These are phyloP conservation scores for Galaxias olidus DNA, from an alignment of 2,797 vertebrate genomes.

Conservation along the genomic window DNA sequence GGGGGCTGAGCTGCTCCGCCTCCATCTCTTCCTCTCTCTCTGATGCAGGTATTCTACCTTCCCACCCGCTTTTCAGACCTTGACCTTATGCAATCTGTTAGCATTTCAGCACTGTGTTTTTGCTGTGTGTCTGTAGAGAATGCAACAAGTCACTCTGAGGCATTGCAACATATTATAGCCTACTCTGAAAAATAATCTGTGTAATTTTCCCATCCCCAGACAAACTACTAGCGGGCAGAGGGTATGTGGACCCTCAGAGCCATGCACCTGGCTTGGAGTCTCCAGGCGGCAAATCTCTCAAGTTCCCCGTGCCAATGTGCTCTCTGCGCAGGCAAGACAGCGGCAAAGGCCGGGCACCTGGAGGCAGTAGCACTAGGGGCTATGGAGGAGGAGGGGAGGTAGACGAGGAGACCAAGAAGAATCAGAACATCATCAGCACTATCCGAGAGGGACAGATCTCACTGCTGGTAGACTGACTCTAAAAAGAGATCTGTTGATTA, in stretches of 20 bases:
- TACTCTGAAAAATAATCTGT: too few species aligned
- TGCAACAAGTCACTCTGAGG: too few species aligned
- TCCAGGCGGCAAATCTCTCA: constrained; percentile 72
- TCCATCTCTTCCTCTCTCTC: constrained; percentile 75
- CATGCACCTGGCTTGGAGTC: constrained; percentile 66
- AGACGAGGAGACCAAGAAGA: constrained; percentile 87
- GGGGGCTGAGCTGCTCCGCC: constrained; percentile 66
- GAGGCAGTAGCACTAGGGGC: constrained; percentile 25
- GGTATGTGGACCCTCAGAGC: constrained; percentile 78
- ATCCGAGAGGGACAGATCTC: constrained; percentile 95
- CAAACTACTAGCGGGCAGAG: constrained; percentile 78
- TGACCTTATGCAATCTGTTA: too few species aligned
- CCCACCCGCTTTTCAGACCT: too few species aligned
- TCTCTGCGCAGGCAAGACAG: constrained; percentile 70
- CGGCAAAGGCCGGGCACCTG: constrained; percentile 68
- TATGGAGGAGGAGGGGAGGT: constrained; percentile 71
- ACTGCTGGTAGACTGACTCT: constrained; percentile 75
- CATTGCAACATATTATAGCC: too few species aligned
- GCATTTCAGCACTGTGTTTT: too few species aligned
- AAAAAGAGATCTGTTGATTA: not conserved
- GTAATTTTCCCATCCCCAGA: constrained; percentile 51
- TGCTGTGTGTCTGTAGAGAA: too few species aligned
- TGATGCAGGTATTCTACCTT: constrained; percentile 71
- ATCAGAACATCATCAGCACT: constrained; percentile 94
- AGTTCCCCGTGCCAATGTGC: constrained; percentile 74